These are phyloP conservation scores for Calameuta pallipes DNA, from an alignment of 2,888 invertebrate species.

Conservation along the genomic window DNA sequence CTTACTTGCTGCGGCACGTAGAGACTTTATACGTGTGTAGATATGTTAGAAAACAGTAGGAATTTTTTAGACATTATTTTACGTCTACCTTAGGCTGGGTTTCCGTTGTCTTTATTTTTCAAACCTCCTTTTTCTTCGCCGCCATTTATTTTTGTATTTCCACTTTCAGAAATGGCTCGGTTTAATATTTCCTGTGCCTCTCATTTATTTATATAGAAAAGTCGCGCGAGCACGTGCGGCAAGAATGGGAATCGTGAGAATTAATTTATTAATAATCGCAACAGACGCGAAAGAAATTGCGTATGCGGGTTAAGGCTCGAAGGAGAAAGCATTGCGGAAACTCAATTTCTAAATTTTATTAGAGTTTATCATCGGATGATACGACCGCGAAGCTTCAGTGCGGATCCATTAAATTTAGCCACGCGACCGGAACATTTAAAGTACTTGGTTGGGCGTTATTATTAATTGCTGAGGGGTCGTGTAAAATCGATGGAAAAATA, in stretches of 20 bases:
- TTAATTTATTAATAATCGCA: neutral
- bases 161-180: neutral
- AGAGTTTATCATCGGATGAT: neutral
- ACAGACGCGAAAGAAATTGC: neutral
- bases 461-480: neutral
- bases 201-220: neutral
- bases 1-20: constrained; percentile 29
- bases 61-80: neutral
- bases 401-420: neutral
- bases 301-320: neutral
- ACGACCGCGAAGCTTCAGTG: neutral
- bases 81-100: neutral
- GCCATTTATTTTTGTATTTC: neutral
- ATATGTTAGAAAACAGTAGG: neutral
- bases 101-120: neutral
- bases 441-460: neutral
- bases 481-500: neutral
- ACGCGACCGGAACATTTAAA: neutral
- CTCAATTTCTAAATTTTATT: neutral
- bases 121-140: neutral
- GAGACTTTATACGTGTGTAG: neutral
- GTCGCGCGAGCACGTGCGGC: neutral
- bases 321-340: neutral
- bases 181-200: neutral
- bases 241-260: neutral